phyloP scores from a whole-genome alignment of 2,113 vertebrate genomes.

The Eulacestoma nigropectus region DNA sequence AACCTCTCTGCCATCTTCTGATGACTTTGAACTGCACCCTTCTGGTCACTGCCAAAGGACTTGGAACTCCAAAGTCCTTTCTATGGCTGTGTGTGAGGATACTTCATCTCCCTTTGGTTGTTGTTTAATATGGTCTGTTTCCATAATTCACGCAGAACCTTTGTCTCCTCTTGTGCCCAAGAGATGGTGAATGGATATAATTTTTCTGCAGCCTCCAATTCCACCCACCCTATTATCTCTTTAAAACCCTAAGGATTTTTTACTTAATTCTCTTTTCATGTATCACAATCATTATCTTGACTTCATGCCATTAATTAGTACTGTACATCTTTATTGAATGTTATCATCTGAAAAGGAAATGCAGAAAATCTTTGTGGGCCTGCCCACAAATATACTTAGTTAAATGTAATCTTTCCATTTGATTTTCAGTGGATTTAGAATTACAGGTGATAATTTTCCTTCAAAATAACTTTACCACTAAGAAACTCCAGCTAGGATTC shows the following conservation, averaged over 20 bases:
- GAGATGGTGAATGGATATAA: neutral
- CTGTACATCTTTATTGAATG: rapidly evolving
- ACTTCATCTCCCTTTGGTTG: neutral
- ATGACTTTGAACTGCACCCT: neutral
- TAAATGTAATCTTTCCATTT: neutral
- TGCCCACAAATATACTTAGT: neutral
- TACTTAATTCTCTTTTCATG: neutral
- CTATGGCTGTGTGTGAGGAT: neutral
- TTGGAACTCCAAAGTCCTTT: neutral
- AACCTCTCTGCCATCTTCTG: neutral
- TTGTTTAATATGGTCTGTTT: neutral
- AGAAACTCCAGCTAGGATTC: neutral
- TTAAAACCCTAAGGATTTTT: neutral
- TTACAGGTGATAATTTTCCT: neutral
- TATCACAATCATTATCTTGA: neutral
- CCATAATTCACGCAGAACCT: neutral
- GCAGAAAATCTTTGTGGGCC: neutral
- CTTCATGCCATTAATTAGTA: neutral
- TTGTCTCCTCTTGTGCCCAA: neutral
- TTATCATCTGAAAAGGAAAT: neutral
- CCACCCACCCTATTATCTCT: neutral
- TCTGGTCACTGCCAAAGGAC: neutral
- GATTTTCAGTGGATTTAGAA: neutral
- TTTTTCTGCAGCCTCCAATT: neutral
- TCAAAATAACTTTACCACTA: neutral